Evolutionary conservation across 2,888 invertebrate species (phyloP).

Genomic region (Yponomeuta malinellus): DNA sequence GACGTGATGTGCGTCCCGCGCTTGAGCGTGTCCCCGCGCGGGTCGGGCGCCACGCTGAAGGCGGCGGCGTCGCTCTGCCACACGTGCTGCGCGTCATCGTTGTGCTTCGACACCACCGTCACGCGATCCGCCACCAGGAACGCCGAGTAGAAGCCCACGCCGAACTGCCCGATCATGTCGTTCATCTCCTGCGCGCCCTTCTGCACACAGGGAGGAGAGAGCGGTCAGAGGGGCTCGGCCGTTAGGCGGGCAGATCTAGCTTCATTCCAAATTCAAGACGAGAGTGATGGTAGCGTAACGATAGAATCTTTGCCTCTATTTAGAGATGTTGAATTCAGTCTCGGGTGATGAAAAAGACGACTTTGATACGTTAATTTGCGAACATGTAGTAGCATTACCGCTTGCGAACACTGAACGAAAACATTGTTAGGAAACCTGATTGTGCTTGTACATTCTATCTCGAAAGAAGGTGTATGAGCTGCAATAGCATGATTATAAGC

Average conservation of each 20-base stretch:
- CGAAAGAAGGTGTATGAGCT: too few species aligned
- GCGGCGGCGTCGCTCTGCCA: conserved; percentile 98
- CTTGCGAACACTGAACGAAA: too few species aligned
- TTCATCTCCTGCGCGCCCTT: conserved; percentile 82
- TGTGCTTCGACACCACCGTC: conserved; percentile 96
- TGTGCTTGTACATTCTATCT: too few species aligned
- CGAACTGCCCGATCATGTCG: conserved; percentile 99
- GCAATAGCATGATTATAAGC: too few species aligned
- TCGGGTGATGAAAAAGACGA: too few species aligned
- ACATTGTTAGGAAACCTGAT: too few species aligned
- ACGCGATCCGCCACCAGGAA: conserved; percentile 98
- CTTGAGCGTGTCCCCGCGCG: conserved; percentile 92
- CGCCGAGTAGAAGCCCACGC: conserved; percentile 99
- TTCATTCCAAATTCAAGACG: neutral
- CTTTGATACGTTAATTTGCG: too few species aligned
- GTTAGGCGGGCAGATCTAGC: too few species aligned
- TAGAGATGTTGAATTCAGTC: too few species aligned
- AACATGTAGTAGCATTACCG: too few species aligned
- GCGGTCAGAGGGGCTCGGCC: too few species aligned
- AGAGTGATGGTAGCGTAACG: too few species aligned
- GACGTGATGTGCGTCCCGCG: conserved; percentile 92
- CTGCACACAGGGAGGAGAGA: conserved; percentile 29
- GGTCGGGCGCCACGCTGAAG: conserved; percentile 94
- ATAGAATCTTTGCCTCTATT: neutral
- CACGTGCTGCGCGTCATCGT: conserved; percentile 94